Evolutionary conservation across 2,113 vertebrate genomes (phyloP), one percentile per base, ranked within the genome.

Genomic region (Choloepus hoffmanni): DNA sequence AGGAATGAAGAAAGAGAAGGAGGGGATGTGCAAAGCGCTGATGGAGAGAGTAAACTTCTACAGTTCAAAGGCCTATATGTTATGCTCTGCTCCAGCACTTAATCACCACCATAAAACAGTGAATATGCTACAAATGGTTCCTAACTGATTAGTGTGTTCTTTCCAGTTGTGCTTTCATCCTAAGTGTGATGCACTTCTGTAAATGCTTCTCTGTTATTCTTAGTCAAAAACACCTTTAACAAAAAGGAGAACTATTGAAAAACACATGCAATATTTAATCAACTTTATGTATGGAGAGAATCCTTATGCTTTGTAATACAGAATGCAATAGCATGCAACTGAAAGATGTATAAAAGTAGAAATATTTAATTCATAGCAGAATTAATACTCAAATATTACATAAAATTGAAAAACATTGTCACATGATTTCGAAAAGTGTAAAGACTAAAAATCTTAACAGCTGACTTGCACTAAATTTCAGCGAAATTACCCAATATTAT

Each of bases 401-500:
- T 70, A 95, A 36, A 72, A 85, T 55, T 70, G 90, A 21, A 63
- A 74, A 73, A 50, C 12, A 58, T 11, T 33, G 63, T 23, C 26
- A 95, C 5, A 48, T 8, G 33, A 85, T 76, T 77, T 81, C 48
- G 94, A 91, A 96, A 97, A 95, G 63, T 7, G 40, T 96, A 96
- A 95, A 74, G 45, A 92, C 30, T 36, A 21, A 94, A 82, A 96
- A 82, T 55, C 33, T 89, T 53, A 92, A 82, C 7, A 73, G 43
- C 40, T 65, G 89, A 90, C 79, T 85, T 92, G 60, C 2, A 76
- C 43, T 82, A 93, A 95, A 83, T 45, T 87, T 21, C 85, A 96
- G 60, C 5, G 92, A 94, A 97, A 97, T 97, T 88, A 93, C 78
- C 86, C 87, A 96, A 95, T 97, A 83, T 50, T 90, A 89, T 55